Evolutionary conservation across 2,888 invertebrate species (phyloP).

Genomic region (Baccha elongata): DNA sequence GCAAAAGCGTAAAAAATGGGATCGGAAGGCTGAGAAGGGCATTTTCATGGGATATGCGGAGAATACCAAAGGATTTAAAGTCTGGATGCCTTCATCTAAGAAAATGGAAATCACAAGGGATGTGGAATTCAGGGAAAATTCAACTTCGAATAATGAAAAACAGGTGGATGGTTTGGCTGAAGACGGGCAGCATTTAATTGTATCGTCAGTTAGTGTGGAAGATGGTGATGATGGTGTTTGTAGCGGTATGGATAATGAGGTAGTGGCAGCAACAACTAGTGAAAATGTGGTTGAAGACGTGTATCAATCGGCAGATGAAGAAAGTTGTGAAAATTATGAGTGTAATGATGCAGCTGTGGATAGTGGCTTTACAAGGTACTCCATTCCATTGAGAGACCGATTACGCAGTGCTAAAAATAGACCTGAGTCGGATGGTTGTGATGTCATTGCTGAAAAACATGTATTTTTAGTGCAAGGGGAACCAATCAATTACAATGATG

Average conservation of each 20-base stretch:
- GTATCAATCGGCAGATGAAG: not conserved
- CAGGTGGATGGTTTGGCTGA: not conserved
- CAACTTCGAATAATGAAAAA: not conserved
- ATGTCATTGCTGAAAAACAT: too few relatives aligned
- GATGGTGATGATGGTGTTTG: not conserved
- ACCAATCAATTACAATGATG: too few relatives aligned
- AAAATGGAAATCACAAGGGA: too few relatives aligned
- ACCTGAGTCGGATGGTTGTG: too few relatives aligned
- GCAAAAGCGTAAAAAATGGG: too few relatives aligned
- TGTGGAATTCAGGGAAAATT: not conserved
- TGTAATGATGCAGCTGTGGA: not conserved
- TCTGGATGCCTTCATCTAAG: too few relatives aligned
- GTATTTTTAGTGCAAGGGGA: too few relatives aligned
- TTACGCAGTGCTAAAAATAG: not conserved
- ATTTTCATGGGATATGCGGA: not conserved
- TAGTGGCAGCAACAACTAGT: not conserved
- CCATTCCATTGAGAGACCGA: not conserved
- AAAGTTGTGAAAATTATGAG: not conserved
- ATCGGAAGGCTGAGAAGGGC: too few relatives aligned
- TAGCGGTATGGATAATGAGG: not conserved
- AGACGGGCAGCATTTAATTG: not conserved
- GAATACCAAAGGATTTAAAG: too few relatives aligned
- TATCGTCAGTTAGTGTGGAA: not conserved
- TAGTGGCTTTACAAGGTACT: not conserved
- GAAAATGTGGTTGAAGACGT: not conserved